These are phyloP conservation scores for Dolichoris vasculosae DNA, from an alignment of 1,140 invertebrate species.

Conservation along the genomic window DNA sequence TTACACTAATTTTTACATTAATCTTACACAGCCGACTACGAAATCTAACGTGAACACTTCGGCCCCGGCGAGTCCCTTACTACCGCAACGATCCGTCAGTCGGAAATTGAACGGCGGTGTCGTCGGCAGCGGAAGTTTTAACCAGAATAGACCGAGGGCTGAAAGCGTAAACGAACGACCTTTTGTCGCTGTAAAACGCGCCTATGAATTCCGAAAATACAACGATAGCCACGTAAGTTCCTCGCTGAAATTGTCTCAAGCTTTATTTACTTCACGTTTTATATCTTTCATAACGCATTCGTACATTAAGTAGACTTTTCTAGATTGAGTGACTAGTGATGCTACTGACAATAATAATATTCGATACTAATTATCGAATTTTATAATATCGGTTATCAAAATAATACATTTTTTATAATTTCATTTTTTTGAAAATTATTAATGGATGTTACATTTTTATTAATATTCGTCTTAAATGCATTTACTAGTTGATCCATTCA, in stretches of 20 bases:
- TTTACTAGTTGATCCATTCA: background rate
- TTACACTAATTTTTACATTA: too few species aligned
- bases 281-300: background rate
- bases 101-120: slow-evolving; percentile 73
- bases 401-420: background rate
- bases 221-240: slow-evolving; percentile 71
- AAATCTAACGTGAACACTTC: slow-evolving; percentile 69
- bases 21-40: slow-evolving; percentile 53
- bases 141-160: slow-evolving; percentile 69
- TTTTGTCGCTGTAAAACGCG: slow-evolving; percentile 79
- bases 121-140: slow-evolving; percentile 66
- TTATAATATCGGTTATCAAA: background rate
- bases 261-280: slow-evolving; percentile 2
- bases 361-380: background rate
- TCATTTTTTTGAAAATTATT: background rate
- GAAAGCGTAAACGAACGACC: slow-evolving; percentile 77
- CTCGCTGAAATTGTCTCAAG: background rate
- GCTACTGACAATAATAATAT: background rate
- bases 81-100: slow-evolving; percentile 78
- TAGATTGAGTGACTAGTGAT: background rate
- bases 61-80: slow-evolving; percentile 76
- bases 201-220: slow-evolving; percentile 77
- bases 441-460: background rate
- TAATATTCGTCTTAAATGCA: background rate
- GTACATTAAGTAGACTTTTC: background rate